phyloP scores from a whole-genome alignment of 2,888 invertebrate genomes.

The Cataglyphis livida region DNA sequence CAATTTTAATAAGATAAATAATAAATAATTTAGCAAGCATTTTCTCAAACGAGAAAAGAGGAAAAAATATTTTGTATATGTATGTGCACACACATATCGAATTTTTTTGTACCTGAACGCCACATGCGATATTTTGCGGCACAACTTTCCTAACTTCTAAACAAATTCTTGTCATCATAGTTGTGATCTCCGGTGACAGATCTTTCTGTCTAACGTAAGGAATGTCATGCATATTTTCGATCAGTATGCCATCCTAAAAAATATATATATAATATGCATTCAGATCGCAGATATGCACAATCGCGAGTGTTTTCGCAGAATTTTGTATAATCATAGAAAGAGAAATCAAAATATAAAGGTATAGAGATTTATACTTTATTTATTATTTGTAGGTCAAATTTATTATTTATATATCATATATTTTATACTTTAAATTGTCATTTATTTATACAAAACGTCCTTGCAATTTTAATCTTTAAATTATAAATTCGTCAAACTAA shows the following conservation, averaged over 20 bases:
- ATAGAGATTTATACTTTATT: background rate
- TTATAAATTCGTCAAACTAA: background rate
- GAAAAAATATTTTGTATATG: background rate
- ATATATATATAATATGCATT: conserved; percentile 16
- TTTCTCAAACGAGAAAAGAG: background rate
- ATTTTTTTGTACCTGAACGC: conserved; percentile 87
- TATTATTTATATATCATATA: too few relatives aligned
- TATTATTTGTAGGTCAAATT: background rate
- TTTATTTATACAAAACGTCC: background rate
- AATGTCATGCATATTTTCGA: conserved; percentile 94
- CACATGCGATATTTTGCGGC: conserved; percentile 87
- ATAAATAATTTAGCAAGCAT: background rate
- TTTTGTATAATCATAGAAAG: background rate
- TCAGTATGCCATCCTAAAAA: conserved; percentile 89
- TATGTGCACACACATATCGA: background rate
- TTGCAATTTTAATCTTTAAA: background rate
- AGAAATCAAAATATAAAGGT: background rate
- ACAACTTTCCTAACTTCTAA: conserved; percentile 87
- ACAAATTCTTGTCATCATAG: conserved; percentile 90
- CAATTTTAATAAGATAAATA: background rate
- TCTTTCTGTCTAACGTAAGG: conserved; percentile 89
- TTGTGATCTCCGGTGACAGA: conserved; percentile 89
- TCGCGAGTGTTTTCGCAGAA: background rate
- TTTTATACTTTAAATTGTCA: background rate
- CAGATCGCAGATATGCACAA: background rate